Base-by-base conservation (phyloP, 1,140 invertebrate genomes). In the Brachionus paranguensis region DNA sequence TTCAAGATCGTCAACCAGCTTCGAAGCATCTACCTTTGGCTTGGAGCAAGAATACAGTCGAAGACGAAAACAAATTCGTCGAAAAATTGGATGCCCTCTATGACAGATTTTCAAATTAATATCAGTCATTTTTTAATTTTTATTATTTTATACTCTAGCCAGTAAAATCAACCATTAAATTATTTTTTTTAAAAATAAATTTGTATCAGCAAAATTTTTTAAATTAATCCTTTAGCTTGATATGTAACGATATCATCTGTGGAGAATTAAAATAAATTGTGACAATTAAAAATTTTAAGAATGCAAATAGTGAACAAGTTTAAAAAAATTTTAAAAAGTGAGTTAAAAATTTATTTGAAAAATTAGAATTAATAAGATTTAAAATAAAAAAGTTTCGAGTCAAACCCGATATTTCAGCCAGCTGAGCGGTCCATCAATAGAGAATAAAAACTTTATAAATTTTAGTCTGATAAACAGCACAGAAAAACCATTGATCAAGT, bases 1-100 rank as follows among this genome's bases (percentile, higher is more conserved):
- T 88, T 84, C 90, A 91, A 88, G 91, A 89, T 90, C 86, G 88
- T 7, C 84, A 86, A 47, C 55, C 86, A 55, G 87, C 87, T 6
- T 64, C 87, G 1, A 88, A 84, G 14, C 88, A 89, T 85, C 76
- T 89, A 8, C 88, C 88, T 14, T 83, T 89, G 33, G 88, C 88
- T 8, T 88, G 87, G 87, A 88, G 87, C 7, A 87, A 86, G 83
- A 86, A 87, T 11, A 84, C 85, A 29, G 20, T 53, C 7, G 64
- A 85, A 76, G 87, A 89, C 33, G 85, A 86, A 17, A 72, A 85
- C 29, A 47, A 85, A 27, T 85, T 89, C 8, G 87, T 88, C 83
- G 12, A 47, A 4, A 86, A 84, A 14, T 55, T 89, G 12, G 86
- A 88, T 47, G 86, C 86, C n/a, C 53, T 88, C 5, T 41, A 85